Base-by-base conservation (phyloP, 2,113 vertebrate genomes). In the Dunckerocampus dactyliophorus region DNA sequence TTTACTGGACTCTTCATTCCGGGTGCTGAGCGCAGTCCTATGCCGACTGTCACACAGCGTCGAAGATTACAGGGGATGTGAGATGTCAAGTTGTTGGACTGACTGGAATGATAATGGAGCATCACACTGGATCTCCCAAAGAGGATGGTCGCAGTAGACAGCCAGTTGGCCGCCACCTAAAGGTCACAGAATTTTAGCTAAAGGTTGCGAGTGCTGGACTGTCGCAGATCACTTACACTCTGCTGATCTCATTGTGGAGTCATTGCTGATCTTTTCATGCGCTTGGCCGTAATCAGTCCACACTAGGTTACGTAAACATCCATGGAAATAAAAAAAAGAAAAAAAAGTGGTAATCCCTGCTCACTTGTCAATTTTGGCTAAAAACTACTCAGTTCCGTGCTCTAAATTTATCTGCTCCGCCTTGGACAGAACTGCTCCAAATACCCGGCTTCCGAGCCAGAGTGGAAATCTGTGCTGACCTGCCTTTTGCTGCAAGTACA, bases 391-490 rank as follows among this genome's bases (percentile, higher is more conserved):
- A 2, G 50, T 57, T 72, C 39, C 34, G 45, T 13, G 52, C 46
- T 56, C 82, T 86, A 85, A 82, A 87, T 84, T 69, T 86, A 85
- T 79, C 82, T 56, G 4, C 22, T 64, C 63, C 34, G 61, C 67
- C 63, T 75, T 39, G 2, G 63, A 84, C 71, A 48, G 80, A 75
- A 76, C 63, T 52, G 67, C 74, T 73, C 54, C 54, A 84, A 85
- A 87, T 84, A 80, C 70, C 68, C 72, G 62, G 69, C 68, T 80
- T 77, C 74, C 65, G 50, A 77, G 63, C 67, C 79, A 76, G 74
- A 85, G 72, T 73, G 66, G 65, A 82, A 83, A 79, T 81, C 68
- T 75, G 65, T 13, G 42, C 65, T 83, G 81, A 84, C 86, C 84
- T 79, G 20, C 15, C 75, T 83, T 65, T 65, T 54, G 59, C 65